Evolutionary conservation across 2,888 invertebrate genomes (phyloP), one percentile per base, ranked within the genome.

Genomic region (Drosophila diplacantha): DNA sequence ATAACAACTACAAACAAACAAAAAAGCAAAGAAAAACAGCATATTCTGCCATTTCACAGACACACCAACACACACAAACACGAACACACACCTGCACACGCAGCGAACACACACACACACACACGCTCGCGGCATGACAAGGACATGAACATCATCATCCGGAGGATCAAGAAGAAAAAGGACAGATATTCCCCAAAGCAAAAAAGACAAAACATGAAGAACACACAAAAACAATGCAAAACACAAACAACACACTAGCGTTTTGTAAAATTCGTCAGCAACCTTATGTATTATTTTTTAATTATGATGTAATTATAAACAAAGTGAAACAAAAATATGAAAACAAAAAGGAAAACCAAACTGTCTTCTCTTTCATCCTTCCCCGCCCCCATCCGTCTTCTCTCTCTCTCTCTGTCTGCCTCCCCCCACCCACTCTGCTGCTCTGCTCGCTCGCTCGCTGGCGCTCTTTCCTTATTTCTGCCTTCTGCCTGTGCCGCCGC

Each of bases 301-400:
- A 87, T 86, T 87, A 86, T 86, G 85, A 85, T 85, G 86, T 87
- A 87, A 86, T 86, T 87, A 87, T 85, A 86, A 85, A 85, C 84
- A 78, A 82, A 74, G 74, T 82, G 82, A 85, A 85, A 82, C 82
- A 84, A 85, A 75, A 81, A 81, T 72, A 84, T 77, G 75, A 72
- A 52, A 55, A 66, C 72, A 65, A 65, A 77, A 76, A 73, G 76
- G 73, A 69, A 69, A 74, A 70, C 70, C 59, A 71, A 69, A 59
- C 56, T 63, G 74, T 77, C 65, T 80, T 76, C 77, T 69, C 35
- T 67, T 47, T 60, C 52, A 24, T 31, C 44, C 39, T 38, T 22
- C 14, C 18, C 32, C 31, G 12, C 20, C n/a, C 18, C 34, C 70
- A 62, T 69, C 61, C 61, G 62, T 60, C 46, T 53, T 44, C n/a